Percentiles rank a stretch among this genome's conserved stretches.
Evolutionary conservation across 35 echinoderm and acorn worm genomes (phyloP).

Genomic region (Lytechinus pictus): DNA sequence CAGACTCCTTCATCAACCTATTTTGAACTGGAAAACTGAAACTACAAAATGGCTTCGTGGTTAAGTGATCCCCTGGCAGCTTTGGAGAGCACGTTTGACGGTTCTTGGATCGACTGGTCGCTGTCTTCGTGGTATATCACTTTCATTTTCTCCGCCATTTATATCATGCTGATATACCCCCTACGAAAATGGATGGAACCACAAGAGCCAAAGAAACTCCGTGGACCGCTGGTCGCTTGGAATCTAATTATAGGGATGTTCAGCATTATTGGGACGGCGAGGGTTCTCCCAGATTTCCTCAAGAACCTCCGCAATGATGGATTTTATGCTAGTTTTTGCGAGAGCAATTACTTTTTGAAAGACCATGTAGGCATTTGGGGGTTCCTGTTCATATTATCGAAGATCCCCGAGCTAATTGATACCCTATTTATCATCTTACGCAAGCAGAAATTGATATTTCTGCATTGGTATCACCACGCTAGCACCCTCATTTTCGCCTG

Average conservation of each 20-base stretch:
- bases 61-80: not conserved
- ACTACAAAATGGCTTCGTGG: conserved; percentile 4
- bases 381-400: conserved; percentile 78
- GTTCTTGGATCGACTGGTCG: conserved; percentile 15
- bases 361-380: conserved; percentile 80
- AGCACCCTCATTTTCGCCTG: conserved; percentile 80
- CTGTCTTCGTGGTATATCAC: not conserved
- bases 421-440: conserved; percentile 84
- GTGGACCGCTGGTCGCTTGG: conserved; percentile 74
- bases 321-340: conserved; percentile 71
- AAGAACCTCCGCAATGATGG: conserved; percentile 58
- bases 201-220: conserved; percentile 59
- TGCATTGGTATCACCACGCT: conserved; percentile 96
- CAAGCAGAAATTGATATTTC: conserved; percentile 96
- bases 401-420: conserved; percentile 88
- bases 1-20: no score
- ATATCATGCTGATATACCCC: conserved; percentile 67
- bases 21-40: not conserved
- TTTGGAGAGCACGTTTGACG: conserved; percentile 17
- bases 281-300: conserved; percentile 60
- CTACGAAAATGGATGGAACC: conserved; percentile 69
- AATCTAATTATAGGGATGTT: conserved; percentile 82
- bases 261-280: conserved; percentile 68
- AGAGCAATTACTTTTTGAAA: conserved; percentile 65
- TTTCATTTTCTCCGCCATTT: conserved; percentile 63